A percentile compares a stretch with the other conserved stretches of the same genome.
Evolutionary conservation across 92 coral and sea anemone genomes (phyloP).

Genomic region (Umimayanthus kanabou): DNA sequence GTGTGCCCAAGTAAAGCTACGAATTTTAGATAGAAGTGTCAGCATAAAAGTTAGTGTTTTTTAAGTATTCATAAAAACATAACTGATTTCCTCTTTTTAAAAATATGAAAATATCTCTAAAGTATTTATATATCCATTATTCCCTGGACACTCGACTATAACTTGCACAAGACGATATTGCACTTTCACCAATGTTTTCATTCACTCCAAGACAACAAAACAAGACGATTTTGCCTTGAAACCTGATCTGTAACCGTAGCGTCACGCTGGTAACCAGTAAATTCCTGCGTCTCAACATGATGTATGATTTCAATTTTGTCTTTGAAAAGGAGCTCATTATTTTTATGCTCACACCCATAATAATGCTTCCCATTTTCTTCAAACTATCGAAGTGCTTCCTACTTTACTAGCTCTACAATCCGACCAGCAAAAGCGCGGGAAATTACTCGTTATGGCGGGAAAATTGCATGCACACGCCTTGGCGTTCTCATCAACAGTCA

Average conservation of each 20-base stretch:
- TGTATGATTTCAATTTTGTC: no score
- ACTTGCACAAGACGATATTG: not conserved
- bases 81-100: not conserved
- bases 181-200: not conserved
- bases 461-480: not conserved
- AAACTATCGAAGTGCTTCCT: not conserved
- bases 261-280: no score
- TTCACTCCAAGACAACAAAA: not conserved
- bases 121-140: not conserved
- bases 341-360: no score
- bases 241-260: not conserved
- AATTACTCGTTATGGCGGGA: not conserved
- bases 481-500: not conserved
- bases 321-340: no score
- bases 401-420: not conserved
- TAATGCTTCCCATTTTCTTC: no score
- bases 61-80: not conserved
- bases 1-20: not conserved
- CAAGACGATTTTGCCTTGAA: not conserved
- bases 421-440: not conserved
- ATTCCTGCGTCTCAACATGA: no score
- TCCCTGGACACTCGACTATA: not conserved
- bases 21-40: constrained; percentile 1
- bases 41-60: not conserved
- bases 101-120: not conserved